A percentile compares a stretch with the other conserved stretches of the same genome.
Conservation (phyloP, 2,888 invertebrate species). For the Epinotia nisella region DNA sequence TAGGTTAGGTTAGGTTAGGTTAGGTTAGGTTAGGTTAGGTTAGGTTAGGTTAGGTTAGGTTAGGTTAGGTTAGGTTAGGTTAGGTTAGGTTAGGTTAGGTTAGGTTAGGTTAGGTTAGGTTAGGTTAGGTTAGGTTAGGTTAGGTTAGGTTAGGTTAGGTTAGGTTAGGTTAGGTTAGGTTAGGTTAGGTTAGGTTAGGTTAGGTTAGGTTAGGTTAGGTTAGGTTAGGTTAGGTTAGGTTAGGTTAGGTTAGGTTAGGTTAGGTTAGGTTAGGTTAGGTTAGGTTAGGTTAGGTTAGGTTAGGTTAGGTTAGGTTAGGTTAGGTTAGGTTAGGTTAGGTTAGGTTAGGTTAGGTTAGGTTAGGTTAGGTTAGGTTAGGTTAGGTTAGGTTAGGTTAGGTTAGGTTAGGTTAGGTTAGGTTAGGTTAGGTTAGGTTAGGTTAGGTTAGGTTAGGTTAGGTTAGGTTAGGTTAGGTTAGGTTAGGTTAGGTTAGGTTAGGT, state of each 20-base stretch:
- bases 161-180: conserved; percentile 43
- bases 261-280: conserved; percentile 50
- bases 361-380: conserved; percentile 38
- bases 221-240: conserved; percentile 46
- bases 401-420: conserved; percentile 42
- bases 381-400: conserved; percentile 43
- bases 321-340: conserved; percentile 44
- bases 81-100: conserved; percentile 40
- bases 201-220: conserved; percentile 45
- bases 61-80: conserved; percentile 43
- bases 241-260: conserved; percentile 45
- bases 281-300: conserved; percentile 48
- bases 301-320: conserved; percentile 46
- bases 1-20: conserved; percentile 43
- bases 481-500: no score
- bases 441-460: conserved; percentile 46
- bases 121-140: conserved; percentile 46
- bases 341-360: conserved; percentile 28
- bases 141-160: conserved; percentile 45
- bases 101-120: conserved; percentile 46
- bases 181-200: conserved; percentile 41
- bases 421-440: conserved; percentile 45
- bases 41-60: conserved; percentile 43
- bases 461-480: conserved; percentile 44
- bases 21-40: conserved; percentile 43